Evolutionary conservation across 2,888 invertebrate species (phyloP), one percentile per base, ranked within the genome.

Genomic region (Hyles lineata): DNA sequence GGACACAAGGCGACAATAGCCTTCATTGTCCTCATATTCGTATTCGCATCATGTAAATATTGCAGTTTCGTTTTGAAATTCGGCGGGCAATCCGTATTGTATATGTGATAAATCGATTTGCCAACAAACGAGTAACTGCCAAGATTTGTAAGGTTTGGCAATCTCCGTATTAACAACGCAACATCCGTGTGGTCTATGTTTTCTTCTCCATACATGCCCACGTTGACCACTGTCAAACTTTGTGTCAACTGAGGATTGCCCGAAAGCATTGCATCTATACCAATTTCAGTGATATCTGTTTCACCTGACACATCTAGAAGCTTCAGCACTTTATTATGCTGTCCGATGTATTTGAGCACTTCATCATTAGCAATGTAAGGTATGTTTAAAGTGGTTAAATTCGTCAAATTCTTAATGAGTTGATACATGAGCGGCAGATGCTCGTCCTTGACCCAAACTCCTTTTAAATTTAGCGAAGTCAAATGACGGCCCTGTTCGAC

Each of bases 371-470:
- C 96, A 82, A 96, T 96, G 79, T 96, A 96, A 0, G 97, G 97
- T 78, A 97, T 96, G 82, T 96, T 95, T 1, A 97, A 88, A 35
- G 95, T 95, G 5, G 95, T 95, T 71, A 97, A 86, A 81, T 96
- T 92, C n/a, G 90, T 92, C 69, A 96, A 92, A 79, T 95, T 96
- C 78, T 95, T 93, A 9, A 97, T 92, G 43, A 96, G 87, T 43
- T 96, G 92, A 76, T 95, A 96, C 91, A 97, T 93, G 17, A 96
- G 93, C 73, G 95, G 89, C 81, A 96, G 94, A 79, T 96, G 96
- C 77, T 97, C 96, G 71, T 96, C 96, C 86, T 96, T 96, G 61
- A 96, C 96, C 97, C 97, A 97, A 52, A 97, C 96, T 19, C 97
- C 97, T 91, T 96, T 97, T 73, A 97, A 89, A 88, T 97, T 96